Percentiles rank a stretch among this genome's conserved stretches.
These are phyloP conservation scores for Galaxea fascicularis DNA, from an alignment of 92 coral and sea anemone species.

Conservation along the genomic window DNA sequence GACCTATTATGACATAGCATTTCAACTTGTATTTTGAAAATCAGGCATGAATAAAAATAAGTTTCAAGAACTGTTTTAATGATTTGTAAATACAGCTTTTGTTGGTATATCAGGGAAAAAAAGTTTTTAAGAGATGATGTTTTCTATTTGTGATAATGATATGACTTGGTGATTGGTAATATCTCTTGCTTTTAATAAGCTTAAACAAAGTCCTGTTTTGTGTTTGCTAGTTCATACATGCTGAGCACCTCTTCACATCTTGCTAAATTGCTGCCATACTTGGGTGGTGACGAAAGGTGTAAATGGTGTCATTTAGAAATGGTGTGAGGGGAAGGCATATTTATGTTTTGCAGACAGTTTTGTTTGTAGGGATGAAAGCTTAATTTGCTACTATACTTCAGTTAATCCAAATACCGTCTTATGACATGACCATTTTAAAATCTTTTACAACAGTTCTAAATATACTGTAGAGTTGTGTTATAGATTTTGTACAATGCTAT, in stretches of 20 bases:
- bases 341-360: too few relatives aligned
- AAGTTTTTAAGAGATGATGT: neutral
- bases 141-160: neutral
- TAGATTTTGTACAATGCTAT: too few relatives aligned
- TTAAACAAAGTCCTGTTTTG: neutral
- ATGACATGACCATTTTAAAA: too few relatives aligned
- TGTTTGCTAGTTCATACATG: neutral
- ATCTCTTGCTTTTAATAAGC: conserved; percentile 3
- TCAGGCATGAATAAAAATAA: neutral
- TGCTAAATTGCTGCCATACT: too few relatives aligned
- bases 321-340: too few relatives aligned
- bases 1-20: neutral
- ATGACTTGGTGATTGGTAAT: neutral
- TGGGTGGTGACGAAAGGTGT: too few relatives aligned
- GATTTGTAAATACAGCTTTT: neutral
- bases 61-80: neutral
- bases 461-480: too few relatives aligned
- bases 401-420: too few relatives aligned
- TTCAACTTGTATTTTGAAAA: neutral
- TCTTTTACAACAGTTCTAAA: too few relatives aligned
- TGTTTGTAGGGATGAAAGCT: too few relatives aligned
- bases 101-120: neutral
- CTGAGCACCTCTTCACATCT: neutral
- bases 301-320: too few relatives aligned
- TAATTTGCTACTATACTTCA: too few relatives aligned